Conservation (phyloP, 2,113 vertebrate genomes). For the Osmerus mordax region DNA sequence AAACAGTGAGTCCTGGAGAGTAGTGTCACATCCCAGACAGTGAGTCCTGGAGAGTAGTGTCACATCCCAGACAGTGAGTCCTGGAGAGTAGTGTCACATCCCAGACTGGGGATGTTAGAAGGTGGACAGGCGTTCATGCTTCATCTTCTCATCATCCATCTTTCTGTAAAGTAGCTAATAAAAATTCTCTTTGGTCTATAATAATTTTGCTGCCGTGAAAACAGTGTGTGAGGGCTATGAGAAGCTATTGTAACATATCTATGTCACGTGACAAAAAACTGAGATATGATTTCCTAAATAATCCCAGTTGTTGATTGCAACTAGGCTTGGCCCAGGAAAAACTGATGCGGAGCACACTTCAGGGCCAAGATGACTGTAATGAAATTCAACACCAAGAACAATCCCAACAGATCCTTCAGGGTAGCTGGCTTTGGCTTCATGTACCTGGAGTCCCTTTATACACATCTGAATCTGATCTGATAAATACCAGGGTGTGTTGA, state of each 20-base stretch:
- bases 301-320: constrained; percentile 20
- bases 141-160: constrained; percentile 21
- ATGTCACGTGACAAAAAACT: constrained; percentile 37
- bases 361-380: constrained; percentile 31
- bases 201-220: constrained; percentile 41
- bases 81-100: too few species aligned
- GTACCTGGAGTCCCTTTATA: constrained; percentile 24
- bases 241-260: constrained; percentile 30
- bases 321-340: constrained; percentile 9
- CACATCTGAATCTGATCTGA: constrained; percentile 47
- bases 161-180: constrained; percentile 26
- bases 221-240: constrained; percentile 15
- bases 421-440: constrained; percentile 9
- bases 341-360: constrained; percentile 21
- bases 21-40: too few species aligned
- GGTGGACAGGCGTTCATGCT: too few species aligned
- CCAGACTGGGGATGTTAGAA: too few species aligned
- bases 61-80: too few species aligned
- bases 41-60: too few species aligned
- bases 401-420: constrained; percentile 37
- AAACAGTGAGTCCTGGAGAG: too few species aligned
- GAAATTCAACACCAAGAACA: constrained; percentile 37
- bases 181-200: constrained; percentile 20
- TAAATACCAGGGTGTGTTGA: constrained; percentile 37
- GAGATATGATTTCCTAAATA: constrained; percentile 40